A percentile compares a stretch with the other conserved stretches of the same genome.
These are phyloP conservation scores for Leucophenga maculata DNA, from an alignment of 2,888 invertebrate genomes.

Conservation along the genomic window DNA sequence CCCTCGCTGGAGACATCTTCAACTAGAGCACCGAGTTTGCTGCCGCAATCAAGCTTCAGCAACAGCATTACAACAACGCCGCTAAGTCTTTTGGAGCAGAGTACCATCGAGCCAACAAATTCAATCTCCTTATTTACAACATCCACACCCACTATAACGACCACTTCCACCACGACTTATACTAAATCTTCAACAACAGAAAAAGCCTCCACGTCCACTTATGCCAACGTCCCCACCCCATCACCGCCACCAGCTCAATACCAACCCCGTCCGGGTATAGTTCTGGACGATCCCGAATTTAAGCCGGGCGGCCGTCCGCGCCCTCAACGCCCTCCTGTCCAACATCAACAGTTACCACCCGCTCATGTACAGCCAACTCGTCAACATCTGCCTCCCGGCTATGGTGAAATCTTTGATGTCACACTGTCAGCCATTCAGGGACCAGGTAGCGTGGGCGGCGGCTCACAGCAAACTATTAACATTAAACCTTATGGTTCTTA, in stretches of 20 bases:
- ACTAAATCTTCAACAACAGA: constrained; percentile 46
- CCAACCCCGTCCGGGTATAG: constrained; percentile 87
- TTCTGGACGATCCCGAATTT: constrained; percentile 87
- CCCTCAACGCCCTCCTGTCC: constrained; percentile 55
- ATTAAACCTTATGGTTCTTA: constrained; percentile 70
- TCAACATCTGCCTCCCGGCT: constrained; percentile 73
- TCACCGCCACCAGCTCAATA: constrained; percentile 73
- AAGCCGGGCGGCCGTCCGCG: constrained; percentile 76
- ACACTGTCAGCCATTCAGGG: constrained; percentile 91
- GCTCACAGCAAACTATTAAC: constrained; percentile 71
- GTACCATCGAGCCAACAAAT: constrained; percentile 43
- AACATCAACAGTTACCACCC: constrained; percentile 67
- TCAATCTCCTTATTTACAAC: constrained; percentile 48
- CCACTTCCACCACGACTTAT: constrained; percentile 50
- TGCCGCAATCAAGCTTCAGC: not conserved
- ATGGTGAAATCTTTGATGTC: constrained; percentile 89
- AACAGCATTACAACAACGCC: constrained; percentile 48
- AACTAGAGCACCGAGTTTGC: not conserved
- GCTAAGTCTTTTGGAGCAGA: constrained; percentile 40
- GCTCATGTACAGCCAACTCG: constrained; percentile 71
- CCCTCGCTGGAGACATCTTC: constrained; percentile 57
- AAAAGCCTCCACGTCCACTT: constrained; percentile 35
- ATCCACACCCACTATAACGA: constrained; percentile 45
- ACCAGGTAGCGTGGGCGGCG: constrained; percentile 76
- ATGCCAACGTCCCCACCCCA: constrained; percentile 43